A percentile compares a stretch with the other conserved stretches of the same genome.
Conservation (phyloP, 2,888 invertebrate genomes). For the Trileptium ribeirensis region DNA sequence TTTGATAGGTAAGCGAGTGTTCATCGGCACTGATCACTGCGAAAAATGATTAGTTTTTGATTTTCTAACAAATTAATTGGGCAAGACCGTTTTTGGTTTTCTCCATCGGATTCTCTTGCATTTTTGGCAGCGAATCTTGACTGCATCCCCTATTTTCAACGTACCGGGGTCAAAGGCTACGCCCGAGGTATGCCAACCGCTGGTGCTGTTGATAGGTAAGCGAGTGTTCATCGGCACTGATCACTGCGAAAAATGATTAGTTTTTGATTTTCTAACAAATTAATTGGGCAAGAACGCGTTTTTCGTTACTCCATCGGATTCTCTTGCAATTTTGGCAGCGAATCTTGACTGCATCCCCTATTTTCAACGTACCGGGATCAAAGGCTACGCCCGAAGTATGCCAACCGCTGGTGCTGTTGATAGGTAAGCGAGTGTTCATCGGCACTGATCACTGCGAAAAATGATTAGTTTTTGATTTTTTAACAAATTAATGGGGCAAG, state of each 20-base stretch:
- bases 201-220: conserved; percentile 44
- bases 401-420: conserved; percentile 50
- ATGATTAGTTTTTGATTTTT: no score
- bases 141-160: conserved; percentile 85
- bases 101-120: conserved; percentile 91
- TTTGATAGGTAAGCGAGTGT: conserved; percentile 37
- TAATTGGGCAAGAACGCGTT: conserved; percentile 84
- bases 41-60: no score
- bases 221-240: no score
- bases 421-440: neutral
- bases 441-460: no score
- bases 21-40: no score
- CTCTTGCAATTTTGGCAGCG: conserved; percentile 85
- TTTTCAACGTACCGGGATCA: conserved; percentile 69
- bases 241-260: no score
- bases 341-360: conserved; percentile 85
- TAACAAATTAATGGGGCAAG: no score
- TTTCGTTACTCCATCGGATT: conserved; percentile 95
- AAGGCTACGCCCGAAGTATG: conserved; percentile 81
- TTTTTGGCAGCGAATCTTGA: conserved; percentile 82
- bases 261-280: no score
- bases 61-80: no score
- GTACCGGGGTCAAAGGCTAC: conserved; percentile 71
- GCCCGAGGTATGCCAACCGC: conserved; percentile 66
- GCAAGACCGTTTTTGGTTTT: conserved; percentile 91